Conservation (phyloP, 2,113 vertebrate genomes). For the Leucopsar rothschildi region DNA sequence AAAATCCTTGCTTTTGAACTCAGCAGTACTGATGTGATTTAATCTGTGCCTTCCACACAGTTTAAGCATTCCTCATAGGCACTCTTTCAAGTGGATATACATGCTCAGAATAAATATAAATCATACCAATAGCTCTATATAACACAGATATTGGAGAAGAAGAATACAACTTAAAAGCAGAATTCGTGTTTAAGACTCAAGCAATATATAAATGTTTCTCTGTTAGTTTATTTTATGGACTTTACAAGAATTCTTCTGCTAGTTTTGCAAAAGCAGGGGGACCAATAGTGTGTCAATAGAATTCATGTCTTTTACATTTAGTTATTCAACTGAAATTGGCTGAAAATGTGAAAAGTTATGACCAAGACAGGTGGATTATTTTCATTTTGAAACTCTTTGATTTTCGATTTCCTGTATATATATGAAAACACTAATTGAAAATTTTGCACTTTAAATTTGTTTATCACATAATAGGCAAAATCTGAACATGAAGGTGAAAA, state of each 20-base stretch:
- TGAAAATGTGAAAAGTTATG: background rate
- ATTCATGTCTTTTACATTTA: background rate
- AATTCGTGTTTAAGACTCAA: background rate
- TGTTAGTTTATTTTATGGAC: background rate
- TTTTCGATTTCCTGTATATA: background rate
- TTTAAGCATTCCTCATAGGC: background rate
- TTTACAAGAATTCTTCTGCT: background rate
- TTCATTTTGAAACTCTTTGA: background rate
- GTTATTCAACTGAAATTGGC: background rate
- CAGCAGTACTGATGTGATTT: background rate
- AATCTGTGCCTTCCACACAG: background rate
- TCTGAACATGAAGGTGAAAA: background rate
- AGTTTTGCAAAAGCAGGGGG: accelerated
- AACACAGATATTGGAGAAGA: background rate
- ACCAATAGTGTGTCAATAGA: background rate
- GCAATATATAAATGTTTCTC: background rate
- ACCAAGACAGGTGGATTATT: background rate
- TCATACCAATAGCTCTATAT: background rate
- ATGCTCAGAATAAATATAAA: background rate
- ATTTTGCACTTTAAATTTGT: background rate
- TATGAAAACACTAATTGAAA: background rate
- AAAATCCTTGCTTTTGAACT: background rate
- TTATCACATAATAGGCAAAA: background rate
- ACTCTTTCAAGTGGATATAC: background rate
- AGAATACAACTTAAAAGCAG: background rate